Evolutionary conservation across 2,888 invertebrate genomes (phyloP), one percentile per base, ranked within the genome.

Genomic region (Spatulosminthurus flaviceps): DNA sequence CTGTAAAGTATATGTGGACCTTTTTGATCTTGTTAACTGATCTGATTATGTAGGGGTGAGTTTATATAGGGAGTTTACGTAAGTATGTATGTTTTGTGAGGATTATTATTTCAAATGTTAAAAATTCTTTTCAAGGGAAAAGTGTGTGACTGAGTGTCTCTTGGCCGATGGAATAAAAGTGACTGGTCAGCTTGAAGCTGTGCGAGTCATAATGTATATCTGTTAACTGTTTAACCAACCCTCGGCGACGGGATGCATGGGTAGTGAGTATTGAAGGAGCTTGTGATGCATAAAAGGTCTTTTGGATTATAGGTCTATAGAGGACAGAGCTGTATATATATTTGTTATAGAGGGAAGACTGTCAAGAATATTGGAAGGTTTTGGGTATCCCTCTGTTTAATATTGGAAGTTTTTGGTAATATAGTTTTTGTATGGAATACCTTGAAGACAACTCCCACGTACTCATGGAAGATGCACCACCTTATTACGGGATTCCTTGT

Each of bases 171-270:
- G 51, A n/a, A 51, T 51, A 51, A 4, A 51, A 51, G 51, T 51
- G 51, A 51, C 51, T 51, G 51, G 51, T 51, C 51, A 51, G 51
- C 51, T 51, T 51, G 9, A n/a, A n/a, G n/a, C 51, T 19, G 9
- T 51, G 5, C 51, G 51, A 51, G 51, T 2, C 51, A 51, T 51
- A 51, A 51, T 51, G n/a, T 51, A 51, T 51, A 51, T 51, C 51
- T 51, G 51, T n/a, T 51, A 51, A 51, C 51, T 51, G 51, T 51
- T 51, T 51, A 51, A 51, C 51, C 51, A 51, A 51, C 51, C 51
- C 51, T 51, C 51, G 9, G 5, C 51, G 51, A 51, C 51, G 5
- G 51, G 34, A 34, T 51, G 51, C 16, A 16, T 51, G 16, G 5
- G n/a, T 19, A 51, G 51, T 51, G 51, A 51, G 51, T 51, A 51